A percentile compares a stretch with the other conserved stretches of the same genome.
Conservation (phyloP, 2,888 invertebrate genomes). For the Cryptosula pallasiana region DNA sequence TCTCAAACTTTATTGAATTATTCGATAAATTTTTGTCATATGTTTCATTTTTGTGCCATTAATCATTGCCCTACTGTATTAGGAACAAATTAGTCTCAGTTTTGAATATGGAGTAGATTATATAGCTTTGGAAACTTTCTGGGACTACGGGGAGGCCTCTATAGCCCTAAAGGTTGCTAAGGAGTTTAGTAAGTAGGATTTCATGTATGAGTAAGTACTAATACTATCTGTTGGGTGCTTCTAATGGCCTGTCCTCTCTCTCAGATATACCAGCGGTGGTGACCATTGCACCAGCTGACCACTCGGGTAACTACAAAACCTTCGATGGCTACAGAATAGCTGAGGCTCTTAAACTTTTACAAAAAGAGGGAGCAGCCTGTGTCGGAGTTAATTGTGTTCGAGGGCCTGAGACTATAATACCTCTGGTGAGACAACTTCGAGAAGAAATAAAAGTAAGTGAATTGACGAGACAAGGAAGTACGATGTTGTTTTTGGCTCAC, state of each 20-base stretch:
- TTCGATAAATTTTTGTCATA: no score
- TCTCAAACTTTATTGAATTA: no score
- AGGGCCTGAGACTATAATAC: conserved; percentile 41
- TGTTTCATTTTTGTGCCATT: no score
- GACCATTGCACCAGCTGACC: conserved; percentile 34
- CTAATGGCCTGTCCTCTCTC: no score
- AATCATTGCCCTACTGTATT: no score
- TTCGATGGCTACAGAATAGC: conserved; percentile 37
- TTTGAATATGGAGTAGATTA: conserved; percentile 44
- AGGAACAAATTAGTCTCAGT: conserved; percentile 49
- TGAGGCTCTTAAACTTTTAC: conserved; percentile 36
- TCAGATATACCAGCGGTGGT: conserved; percentile 43
- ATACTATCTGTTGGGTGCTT: no score
- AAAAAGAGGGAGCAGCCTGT: conserved; percentile 42
- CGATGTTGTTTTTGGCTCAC: no score
- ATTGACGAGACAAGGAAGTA: no score
- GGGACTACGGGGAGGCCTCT: conserved; percentile 39
- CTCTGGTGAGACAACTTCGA: conserved; percentile 35
- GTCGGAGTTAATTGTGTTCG: conserved; percentile 45
- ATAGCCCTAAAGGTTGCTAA: conserved; percentile 42
- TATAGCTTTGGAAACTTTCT: conserved; percentile 46
- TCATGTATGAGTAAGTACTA: background rate
- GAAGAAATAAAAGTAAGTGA: conserved; percentile 35
- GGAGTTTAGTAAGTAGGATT: conserved; percentile 37
- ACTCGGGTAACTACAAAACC: conserved; percentile 30